Base-by-base conservation (phyloP, 1,140 invertebrate genomes). In the Drosophila navojoa region DNA sequence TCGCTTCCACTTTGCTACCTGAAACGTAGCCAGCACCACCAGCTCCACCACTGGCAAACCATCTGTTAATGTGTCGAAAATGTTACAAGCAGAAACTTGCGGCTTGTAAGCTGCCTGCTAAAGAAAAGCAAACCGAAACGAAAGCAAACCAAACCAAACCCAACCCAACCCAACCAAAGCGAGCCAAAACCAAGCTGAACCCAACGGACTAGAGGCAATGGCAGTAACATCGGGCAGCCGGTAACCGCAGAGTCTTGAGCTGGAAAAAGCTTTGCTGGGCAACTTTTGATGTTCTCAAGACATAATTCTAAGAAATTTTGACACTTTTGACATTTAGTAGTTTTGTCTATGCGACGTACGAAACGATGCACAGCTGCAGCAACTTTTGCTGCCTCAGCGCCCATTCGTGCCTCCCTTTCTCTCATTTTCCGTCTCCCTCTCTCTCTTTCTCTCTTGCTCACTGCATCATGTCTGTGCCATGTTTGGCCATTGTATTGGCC, bases 281-380 rank as follows among this genome's bases (percentile, higher is more conserved):
- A 89, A 89, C 77, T 89, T 89, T 72, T 89, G 84, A 87, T 87
- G 85, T 87, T 84, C 77, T 81, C 70, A 76, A 89, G 84, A 89
- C 85, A 89, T 90, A 90, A 85, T 90, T 90, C 84, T 64, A 76
- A 66, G 80, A 84, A 90, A 77, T 89, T 87, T 89, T 89, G 84
- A 89, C 84, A 89, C 84, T 89, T 84, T 90, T 90, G 84, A 89
- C 84, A 90, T 89, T 89, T 89, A 89, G 84, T 89, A 90, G 84
- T 89, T 89, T 89, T 77, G 84, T 87, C 84, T 89, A 87, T 70
- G 74, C 53, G 68, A 59, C 63, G 64, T 55, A 42, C 40, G 50
- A 71, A 77, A 10, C 11, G 29, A 5, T 52, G 27, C 59, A 32
- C 47, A 19, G 44, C 59, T 35, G n/a, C 42, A 16, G 13, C 38